A percentile compares a stretch with the other conserved stretches of the same genome.
Conservation (phyloP, 1,140 invertebrate species). For the Zeugodacus cucurbitae region DNA sequence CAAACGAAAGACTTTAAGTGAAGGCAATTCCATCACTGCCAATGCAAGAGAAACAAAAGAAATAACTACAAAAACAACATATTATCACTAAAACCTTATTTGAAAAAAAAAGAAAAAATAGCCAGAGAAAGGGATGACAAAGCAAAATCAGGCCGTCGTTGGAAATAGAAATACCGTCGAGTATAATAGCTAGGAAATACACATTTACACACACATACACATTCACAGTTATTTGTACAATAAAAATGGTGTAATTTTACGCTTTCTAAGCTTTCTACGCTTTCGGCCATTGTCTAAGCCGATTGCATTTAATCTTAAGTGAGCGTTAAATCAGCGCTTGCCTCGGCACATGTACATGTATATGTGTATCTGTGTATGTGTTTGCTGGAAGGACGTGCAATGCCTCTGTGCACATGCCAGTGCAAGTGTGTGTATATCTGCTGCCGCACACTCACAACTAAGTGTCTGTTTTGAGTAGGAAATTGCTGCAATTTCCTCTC, state of each 20-base stretch:
- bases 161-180: background rate
- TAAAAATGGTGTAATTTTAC: conserved; percentile 15
- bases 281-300: conserved; percentile 34
- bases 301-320: conserved; percentile 36
- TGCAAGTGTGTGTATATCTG: background rate
- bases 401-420: background rate
- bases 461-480: conserved; percentile 32
- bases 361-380: background rate
- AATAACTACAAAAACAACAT: background rate
- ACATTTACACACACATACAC: background rate
- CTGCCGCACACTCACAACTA: background rate
- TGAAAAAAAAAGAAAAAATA: background rate
- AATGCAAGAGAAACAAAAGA: conserved; percentile 1
- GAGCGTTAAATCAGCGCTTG: background rate
- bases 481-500: conserved; percentile 30
- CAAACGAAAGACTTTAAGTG: background rate
- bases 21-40: background rate
- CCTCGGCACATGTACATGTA: background rate
- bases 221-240: background rate
- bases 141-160: background rate
- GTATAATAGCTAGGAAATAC: background rate
- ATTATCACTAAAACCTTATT: background rate
- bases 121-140: background rate
- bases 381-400: background rate
- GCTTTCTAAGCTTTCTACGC: conserved; percentile 18